Percentiles rank a stretch among this genome's conserved stretches.
Conservation (phyloP, 2,888 invertebrate genomes). For the Ormyrus rosae region DNA sequence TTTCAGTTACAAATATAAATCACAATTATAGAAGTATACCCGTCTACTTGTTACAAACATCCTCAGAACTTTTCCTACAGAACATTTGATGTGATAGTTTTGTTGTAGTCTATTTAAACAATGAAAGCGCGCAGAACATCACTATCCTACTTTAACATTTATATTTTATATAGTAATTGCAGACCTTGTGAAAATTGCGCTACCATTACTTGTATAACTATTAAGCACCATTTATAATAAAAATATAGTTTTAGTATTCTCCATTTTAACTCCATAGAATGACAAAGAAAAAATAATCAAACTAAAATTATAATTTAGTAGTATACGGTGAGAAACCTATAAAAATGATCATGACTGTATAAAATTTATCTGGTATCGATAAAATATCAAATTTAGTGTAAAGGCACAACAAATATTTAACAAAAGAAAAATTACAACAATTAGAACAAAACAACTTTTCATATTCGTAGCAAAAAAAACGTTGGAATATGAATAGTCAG, state of each 20-base stretch:
- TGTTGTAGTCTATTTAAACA: conserved; percentile 16
- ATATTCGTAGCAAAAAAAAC: no score
- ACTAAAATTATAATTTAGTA: no score
- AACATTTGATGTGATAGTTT: conserved; percentile 4
- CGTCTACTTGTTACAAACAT: neutral
- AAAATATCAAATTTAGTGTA: no score
- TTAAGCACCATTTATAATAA: conserved; percentile 46
- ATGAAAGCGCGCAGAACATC: neutral
- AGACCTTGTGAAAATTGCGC: conserved; percentile 1
- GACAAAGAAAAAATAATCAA: no score
- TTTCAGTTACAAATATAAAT: conserved; percentile 7
- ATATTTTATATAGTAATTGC: neutral
- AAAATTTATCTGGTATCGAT: no score
- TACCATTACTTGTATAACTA: conserved; percentile 26
- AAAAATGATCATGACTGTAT: no score
- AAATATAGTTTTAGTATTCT: conserved; percentile 31
- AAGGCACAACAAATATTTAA: no score
- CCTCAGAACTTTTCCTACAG: conserved; percentile 20
- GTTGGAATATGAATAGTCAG: no score
- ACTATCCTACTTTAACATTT: neutral
- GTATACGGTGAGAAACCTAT: no score
- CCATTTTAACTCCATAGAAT: no score
- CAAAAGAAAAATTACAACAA: no score
- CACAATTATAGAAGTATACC: conserved; percentile 11
- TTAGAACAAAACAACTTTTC: no score